These are phyloP conservation scores for Vidua macroura DNA, from an alignment of 2,113 vertebrate genomes.

Conservation along the genomic window DNA sequence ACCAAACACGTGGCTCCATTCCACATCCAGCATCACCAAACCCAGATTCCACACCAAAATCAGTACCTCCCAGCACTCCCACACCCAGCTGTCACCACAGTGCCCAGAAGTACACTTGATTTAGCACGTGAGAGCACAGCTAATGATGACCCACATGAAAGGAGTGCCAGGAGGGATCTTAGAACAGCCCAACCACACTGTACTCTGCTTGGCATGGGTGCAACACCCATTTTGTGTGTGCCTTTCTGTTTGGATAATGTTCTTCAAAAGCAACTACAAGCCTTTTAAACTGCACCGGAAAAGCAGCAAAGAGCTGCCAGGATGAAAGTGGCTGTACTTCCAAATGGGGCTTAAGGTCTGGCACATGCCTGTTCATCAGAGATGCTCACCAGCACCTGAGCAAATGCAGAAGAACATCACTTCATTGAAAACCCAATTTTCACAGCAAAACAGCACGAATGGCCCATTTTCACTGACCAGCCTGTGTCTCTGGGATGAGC, in stretches of 20 bases:
- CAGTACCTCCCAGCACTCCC: neutral
- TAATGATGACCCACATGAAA: neutral
- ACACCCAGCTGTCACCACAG: neutral
- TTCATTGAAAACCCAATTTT: neutral
- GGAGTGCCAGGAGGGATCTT: neutral
- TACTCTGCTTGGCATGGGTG: neutral
- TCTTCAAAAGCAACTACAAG: neutral
- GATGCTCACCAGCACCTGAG: neutral
- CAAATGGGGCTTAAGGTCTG: neutral
- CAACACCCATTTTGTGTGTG: neutral
- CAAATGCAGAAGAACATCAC: neutral
- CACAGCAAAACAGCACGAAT: fast-evolving
- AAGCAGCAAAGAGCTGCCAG: neutral
- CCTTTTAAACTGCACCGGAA: neutral
- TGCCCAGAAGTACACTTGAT: neutral
- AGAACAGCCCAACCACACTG: neutral
- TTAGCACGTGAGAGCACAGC: neutral
- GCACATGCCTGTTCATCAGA: neutral
- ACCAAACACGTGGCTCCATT: neutral
- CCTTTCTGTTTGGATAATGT: neutral
- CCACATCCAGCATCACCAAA: neutral
- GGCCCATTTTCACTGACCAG: neutral
- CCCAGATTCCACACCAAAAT: neutral
- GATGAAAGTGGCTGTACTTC: neutral
- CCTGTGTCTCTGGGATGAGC: neutral